These are phyloP conservation scores for Rhagoletis pomonella DNA, from an alignment of 1,140 invertebrate species.

Conservation along the genomic window DNA sequence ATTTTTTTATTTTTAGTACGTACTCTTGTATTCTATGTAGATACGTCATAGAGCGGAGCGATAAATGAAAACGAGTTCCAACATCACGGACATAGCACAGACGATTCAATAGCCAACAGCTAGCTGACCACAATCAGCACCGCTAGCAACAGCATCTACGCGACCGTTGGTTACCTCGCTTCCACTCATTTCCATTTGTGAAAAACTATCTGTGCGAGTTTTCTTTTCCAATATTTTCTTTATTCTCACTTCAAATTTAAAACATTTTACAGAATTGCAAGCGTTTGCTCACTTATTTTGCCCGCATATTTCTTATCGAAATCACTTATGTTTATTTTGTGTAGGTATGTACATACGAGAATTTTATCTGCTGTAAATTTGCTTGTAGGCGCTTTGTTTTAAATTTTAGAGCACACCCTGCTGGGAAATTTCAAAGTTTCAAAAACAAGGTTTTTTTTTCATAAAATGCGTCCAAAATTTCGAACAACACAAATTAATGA, in stretches of 20 bases:
- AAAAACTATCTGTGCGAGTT: not conserved
- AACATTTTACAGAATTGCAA: slow-evolving; percentile 17
- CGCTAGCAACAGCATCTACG: slow-evolving; percentile 14
- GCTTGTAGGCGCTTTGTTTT: not conserved
- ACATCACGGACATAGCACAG: not conserved
- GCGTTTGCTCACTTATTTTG: not conserved
- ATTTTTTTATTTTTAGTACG: not conserved
- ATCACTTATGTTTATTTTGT: slow-evolving; percentile 27
- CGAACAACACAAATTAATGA: too few relatives aligned
- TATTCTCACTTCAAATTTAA: not conserved
- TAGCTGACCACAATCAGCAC: not conserved
- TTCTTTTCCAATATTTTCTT: not conserved
- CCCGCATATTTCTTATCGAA: not conserved
- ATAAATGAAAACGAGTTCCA: not conserved
- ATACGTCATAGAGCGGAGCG: not conserved
- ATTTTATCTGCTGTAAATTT: slow-evolving; percentile 28
- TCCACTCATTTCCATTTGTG: slow-evolving; percentile 28
- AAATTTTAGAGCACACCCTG: not conserved
- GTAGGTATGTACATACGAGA: not conserved
- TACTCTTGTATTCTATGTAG: not conserved
- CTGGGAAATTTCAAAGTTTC: not conserved
- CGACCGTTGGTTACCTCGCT: not conserved
- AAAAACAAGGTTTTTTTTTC: too few relatives aligned
- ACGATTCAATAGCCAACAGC: not conserved
- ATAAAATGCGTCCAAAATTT: too few relatives aligned